phyloP scores from a whole-genome alignment of 2,113 vertebrate species.

The Sinocyclocheilus rhinocerous region DNA sequence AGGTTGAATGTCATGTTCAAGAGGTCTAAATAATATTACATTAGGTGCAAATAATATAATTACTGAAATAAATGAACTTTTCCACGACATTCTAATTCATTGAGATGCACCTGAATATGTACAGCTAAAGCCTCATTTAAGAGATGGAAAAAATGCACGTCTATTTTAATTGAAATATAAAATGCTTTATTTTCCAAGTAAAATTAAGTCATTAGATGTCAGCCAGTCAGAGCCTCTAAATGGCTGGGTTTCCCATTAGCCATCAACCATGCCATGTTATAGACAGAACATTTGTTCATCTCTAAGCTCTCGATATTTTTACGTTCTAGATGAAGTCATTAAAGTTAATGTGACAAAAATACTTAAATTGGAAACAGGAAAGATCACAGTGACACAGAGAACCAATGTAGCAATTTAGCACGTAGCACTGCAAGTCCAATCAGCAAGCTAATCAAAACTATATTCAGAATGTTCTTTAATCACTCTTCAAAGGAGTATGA shows the following conservation, averaged over 20 bases:
- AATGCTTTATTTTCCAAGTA: not conserved
- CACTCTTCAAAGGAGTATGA: not conserved
- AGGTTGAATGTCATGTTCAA: too few relatives aligned
- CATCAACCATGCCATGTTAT: constrained; percentile 33
- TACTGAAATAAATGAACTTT: too few relatives aligned
- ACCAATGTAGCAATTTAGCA: not conserved
- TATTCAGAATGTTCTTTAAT: constrained; percentile 19
- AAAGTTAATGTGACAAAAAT: constrained; percentile 55
- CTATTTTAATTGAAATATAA: not conserved
- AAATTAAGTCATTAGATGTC: constrained; percentile 1
- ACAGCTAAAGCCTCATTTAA: not conserved
- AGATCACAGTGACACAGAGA: constrained; percentile 27
- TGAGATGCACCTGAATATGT: too few relatives aligned
- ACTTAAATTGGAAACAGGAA: constrained; percentile 37
- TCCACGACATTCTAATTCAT: too few relatives aligned
- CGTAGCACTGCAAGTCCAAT: not conserved
- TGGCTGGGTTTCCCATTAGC: constrained; percentile 5
- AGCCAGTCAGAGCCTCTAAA: not conserved
- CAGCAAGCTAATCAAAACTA: constrained; percentile 21
- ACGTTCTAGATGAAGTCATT: constrained; percentile 49
- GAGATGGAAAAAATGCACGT: not conserved
- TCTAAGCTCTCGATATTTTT: constrained; percentile 42
- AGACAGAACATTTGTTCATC: constrained; percentile 37
- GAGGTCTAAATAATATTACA: too few relatives aligned
- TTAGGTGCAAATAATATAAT: too few relatives aligned